Evolutionary conservation across 2,797 vertebrate species (phyloP), one percentile per base, ranked within the genome.

Genomic region (Epinephelus awoara): DNA sequence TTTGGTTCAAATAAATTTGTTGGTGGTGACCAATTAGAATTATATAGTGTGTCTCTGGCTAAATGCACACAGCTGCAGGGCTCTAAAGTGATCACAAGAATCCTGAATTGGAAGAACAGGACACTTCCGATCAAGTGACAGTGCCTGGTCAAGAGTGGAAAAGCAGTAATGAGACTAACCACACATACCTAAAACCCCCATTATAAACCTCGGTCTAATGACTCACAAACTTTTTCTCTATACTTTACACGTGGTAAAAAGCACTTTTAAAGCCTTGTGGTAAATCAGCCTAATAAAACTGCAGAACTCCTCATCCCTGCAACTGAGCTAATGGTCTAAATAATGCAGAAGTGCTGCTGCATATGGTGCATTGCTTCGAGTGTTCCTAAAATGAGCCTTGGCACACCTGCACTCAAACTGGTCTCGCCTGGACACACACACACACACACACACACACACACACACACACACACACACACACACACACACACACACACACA

Each of bases 311-410:
- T 83, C 57, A 56, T 75, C 67, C 50, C 69, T 79, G 75, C 54
- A 23, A 18, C 21, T 17, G 73, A 78, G 68, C 68, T 83, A 91
- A 92, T 85, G 85, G 67, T 72, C 79, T 76, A 75, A 85, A 87
- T 89, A 82, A 86, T 79, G 73, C 72, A 64, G 29, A 57, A 58
- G 68, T 56, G 66, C 76, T 69, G 58, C 76, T 75, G 82, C 79
- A 86, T 58, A 69, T 81, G 87, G 61, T 1, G 52, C 71, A 75
- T 67, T 34, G 74, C 75, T 86, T 85, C 80, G 75, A 82, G 75
- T 64, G 76, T 54, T 87, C 52, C 59, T 67, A 57, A 80, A 86
- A 79, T 61, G 57, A 85, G 66, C 42, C 47, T 46, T 10, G 47
- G 79, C 54, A 78, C 81, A 89, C 81, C 85, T 79, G 79, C 1